Conservation (phyloP, 1,140 invertebrate species). For the Pectinophora gossypiella region DNA sequence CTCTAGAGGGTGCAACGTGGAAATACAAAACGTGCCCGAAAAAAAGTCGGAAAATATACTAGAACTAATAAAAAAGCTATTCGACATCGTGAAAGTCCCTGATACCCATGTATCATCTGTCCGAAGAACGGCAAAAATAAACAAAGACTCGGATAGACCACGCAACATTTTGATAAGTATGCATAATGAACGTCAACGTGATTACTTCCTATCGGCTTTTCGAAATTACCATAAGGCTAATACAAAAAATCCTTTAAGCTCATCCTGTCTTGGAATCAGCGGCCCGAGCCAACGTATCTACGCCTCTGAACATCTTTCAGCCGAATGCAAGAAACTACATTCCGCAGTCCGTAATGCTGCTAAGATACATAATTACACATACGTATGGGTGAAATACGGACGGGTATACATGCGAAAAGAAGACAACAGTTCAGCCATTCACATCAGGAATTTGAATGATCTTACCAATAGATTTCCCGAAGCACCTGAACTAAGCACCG, state of each 20-base stretch:
- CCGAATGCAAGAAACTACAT: neutral
- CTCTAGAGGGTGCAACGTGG: neutral
- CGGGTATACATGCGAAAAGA: neutral
- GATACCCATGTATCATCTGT: neutral
- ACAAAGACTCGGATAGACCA: neutral
- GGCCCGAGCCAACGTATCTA: neutral
- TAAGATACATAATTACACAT: neutral
- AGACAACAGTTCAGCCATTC: neutral
- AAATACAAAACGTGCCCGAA: neutral
- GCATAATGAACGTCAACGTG: neutral
- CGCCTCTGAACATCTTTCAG: slow-evolving; percentile 2
- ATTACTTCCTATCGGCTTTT: neutral
- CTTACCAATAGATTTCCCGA: too few relatives aligned
- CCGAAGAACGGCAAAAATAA: neutral
- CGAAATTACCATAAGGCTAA: neutral
- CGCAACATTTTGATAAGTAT: slow-evolving; percentile 3
- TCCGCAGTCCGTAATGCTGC: neutral
- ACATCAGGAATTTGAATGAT: neutral
- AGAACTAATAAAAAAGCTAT: neutral
- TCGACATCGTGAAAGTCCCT: neutral
- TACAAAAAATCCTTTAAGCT: neutral
- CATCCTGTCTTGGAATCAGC: neutral
- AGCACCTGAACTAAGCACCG: too few relatives aligned
- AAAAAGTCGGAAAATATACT: neutral
- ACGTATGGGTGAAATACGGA: neutral